phyloP scores from a whole-genome alignment of 1,140 invertebrate species.

The Drosophila dunni region DNA sequence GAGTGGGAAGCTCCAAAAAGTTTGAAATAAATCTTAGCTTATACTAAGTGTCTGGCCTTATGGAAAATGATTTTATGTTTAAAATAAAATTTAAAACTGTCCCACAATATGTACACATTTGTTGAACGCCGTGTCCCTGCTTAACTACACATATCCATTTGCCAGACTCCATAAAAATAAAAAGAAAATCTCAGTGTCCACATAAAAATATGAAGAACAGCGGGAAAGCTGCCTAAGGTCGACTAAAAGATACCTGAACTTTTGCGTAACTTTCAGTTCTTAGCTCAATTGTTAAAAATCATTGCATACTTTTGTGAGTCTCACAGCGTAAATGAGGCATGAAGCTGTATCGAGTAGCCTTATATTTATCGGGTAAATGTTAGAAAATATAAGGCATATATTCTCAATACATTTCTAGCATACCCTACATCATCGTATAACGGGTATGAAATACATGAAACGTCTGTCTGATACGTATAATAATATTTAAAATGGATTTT shows the following conservation, averaged over 20 bases:
- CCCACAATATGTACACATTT: slow-evolving; percentile 13
- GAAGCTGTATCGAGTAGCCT: no score
- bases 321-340: no score
- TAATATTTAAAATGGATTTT: slow-evolving; percentile 73
- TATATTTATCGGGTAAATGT: no score
- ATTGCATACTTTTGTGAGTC: no score
- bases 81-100: slow-evolving; percentile 15
- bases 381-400: no score
- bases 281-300: no score
- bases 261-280: no score
- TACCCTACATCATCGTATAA: no score
- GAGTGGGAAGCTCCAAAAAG: neutral
- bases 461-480: slow-evolving; percentile 44
- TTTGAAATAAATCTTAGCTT: neutral
- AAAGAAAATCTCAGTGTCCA: slow-evolving; percentile 31
- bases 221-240: no score
- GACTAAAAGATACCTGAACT: no score
- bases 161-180: slow-evolving; percentile 39
- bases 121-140: neutral
- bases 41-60: neutral
- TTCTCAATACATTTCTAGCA: no score
- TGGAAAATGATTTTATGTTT: neutral
- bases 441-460: slow-evolving; percentile 9
- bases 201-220: slow-evolving; percentile 20
- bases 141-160: slow-evolving; percentile 41